Conservation (phyloP, 2,888 invertebrate genomes). For the Lasiommata megera region DNA sequence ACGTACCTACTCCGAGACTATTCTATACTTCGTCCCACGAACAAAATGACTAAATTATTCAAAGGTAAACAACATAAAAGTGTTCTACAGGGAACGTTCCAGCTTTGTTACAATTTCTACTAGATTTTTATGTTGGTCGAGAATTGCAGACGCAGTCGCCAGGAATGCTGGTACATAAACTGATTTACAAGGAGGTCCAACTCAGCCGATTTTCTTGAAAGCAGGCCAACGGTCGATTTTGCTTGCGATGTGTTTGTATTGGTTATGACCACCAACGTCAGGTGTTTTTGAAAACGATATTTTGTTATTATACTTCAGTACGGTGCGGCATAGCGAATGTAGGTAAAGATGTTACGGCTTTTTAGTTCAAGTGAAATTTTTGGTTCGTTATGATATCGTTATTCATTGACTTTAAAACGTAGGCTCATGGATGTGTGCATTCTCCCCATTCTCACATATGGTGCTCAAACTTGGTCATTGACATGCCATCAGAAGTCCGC, state of each 20-base stretch:
- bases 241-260: slow-evolving; percentile 20
- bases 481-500: no score
- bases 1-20: not conserved
- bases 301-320: no score
- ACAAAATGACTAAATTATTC: slow-evolving; percentile 16
- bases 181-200: slow-evolving; percentile 28
- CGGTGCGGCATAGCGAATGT: no score
- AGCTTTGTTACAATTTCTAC: slow-evolving; percentile 6
- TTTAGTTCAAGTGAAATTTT: no score
- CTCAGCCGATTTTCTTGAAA: slow-evolving; percentile 28
- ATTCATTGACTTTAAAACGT: no score
- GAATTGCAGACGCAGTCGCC: slow-evolving; percentile 27
- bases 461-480: no score
- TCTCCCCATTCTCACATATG: no score
- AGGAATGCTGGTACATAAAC: slow-evolving; percentile 28
- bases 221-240: slow-evolving; percentile 23
- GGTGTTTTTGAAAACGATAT: slow-evolving; percentile 1
- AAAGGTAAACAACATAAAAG: slow-evolving; percentile 9
- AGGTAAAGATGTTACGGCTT: no score
- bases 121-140: slow-evolving; percentile 25
- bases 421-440: no score
- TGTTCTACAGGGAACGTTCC: slow-evolving; percentile 6
- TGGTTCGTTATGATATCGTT: no score
- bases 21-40: not conserved
- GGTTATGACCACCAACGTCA: not conserved